Evolutionary conservation across 2,797 vertebrate genomes (phyloP).

Genomic region (Tachyglossus aculeatus): DNA sequence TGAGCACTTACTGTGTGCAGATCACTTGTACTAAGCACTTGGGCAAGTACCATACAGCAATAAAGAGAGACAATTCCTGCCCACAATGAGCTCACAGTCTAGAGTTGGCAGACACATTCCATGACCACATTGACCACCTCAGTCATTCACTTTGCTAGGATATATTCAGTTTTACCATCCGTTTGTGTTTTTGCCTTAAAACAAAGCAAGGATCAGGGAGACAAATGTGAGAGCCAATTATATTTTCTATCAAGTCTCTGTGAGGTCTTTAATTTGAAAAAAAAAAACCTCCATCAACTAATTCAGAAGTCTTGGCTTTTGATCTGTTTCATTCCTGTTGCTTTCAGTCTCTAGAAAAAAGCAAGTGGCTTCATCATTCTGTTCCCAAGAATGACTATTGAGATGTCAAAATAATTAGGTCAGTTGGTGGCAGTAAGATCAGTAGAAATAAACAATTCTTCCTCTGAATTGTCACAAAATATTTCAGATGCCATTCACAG

Average conservation of each 20-base stretch:
- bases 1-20: too few species aligned
- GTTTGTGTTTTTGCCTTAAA: neutral
- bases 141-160: too few species aligned
- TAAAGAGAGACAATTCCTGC: too few species aligned
- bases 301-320: constrained; percentile 6
- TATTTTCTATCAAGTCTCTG: neutral
- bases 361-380: neutral
- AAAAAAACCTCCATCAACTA: neutral
- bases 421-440: constrained; percentile 10
- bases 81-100: too few species aligned
- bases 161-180: too few species aligned
- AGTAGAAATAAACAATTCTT: constrained; percentile 34
- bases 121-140: too few species aligned
- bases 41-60: too few species aligned
- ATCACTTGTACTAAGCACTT: too few species aligned
- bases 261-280: constrained; percentile 2
- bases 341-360: neutral
- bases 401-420: constrained; percentile 40
- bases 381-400: neutral
- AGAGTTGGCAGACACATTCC: too few species aligned
- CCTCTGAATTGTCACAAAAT: neutral
- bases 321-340: neutral
- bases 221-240: neutral
- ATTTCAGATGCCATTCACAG: constrained; percentile 4
- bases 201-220: neutral